Conservation (phyloP, 2,797 vertebrate genomes). For the Pseudochirops cupreus region DNA sequence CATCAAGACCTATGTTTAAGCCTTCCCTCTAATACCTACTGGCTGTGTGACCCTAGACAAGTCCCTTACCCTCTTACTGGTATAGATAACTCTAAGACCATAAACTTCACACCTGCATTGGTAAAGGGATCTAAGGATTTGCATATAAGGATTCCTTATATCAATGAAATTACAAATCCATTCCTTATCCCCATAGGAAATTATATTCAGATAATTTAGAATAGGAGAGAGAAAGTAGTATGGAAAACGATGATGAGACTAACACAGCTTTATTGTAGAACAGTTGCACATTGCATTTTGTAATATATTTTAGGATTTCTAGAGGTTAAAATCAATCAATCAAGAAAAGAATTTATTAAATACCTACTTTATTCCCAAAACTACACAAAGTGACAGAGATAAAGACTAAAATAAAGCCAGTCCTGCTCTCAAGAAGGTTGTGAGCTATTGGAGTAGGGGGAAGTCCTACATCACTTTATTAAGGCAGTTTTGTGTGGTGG, state of each 20-base stretch:
- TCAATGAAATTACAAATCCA: not conserved
- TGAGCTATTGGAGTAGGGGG: not conserved
- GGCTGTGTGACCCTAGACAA: not conserved
- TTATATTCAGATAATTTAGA: slow-evolving; percentile 39
- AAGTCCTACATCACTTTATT: not conserved
- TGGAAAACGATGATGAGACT: slow-evolving; percentile 52
- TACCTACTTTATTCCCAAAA: not conserved
- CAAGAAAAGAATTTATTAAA: not conserved
- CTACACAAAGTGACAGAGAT: not conserved
- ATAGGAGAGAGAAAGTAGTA: slow-evolving; percentile 1
- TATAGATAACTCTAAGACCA: not conserved
- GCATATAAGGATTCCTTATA: not conserved
- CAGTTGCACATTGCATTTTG: slow-evolving; percentile 23
- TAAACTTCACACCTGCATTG: not conserved
- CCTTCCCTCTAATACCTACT: not conserved
- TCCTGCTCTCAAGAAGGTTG: not conserved
- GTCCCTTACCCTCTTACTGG: not conserved
- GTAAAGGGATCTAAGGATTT: not conserved
- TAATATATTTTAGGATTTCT: slow-evolving; percentile 54
- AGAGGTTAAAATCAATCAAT: slow-evolving; percentile 21
- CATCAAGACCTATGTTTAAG: not conserved
- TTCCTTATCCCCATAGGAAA: not conserved
- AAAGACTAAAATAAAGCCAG: not conserved
- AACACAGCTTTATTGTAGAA: slow-evolving; percentile 52
- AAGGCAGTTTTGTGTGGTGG: not conserved